Evolutionary conservation across 2,888 invertebrate genomes (phyloP).

Genomic region (Drosophila paucipuncta): DNA sequence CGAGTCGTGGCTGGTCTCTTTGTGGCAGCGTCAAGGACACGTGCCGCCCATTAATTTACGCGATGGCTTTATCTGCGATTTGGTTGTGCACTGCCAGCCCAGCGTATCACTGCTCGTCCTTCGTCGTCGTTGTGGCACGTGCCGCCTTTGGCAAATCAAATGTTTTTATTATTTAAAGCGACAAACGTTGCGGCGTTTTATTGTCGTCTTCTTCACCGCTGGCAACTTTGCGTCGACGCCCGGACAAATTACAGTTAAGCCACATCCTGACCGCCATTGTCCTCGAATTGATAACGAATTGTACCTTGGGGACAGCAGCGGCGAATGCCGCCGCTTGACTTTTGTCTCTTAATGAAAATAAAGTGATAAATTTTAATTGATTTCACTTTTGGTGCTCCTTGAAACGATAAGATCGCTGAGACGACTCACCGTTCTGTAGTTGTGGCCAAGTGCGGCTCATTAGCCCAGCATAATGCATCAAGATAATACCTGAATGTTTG

Average conservation of each 20-base stretch:
- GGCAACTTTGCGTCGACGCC: conserved; percentile 34
- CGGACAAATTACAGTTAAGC: conserved; percentile 77
- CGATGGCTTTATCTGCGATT: conserved; percentile 75
- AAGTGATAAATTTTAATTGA: conserved; percentile 80
- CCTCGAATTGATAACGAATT: conserved; percentile 76
- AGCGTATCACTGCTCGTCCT: conserved; percentile 15
- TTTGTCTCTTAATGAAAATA: conserved; percentile 68
- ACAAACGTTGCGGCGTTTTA: conserved; percentile 73
- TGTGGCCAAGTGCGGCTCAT: conserved; percentile 57
- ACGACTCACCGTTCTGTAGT: conserved; percentile 5
- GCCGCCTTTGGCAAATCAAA: conserved; percentile 78
- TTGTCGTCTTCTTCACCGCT: conserved; percentile 57
- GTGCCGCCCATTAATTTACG: conserved; percentile 84
- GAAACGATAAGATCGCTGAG: conserved; percentile 52
- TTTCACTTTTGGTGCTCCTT: conserved; percentile 56
- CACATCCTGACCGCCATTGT: conserved; percentile 81
- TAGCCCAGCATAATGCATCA: conserved; percentile 71
- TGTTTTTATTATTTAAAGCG: conserved; percentile 82
- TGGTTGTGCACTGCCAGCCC: conserved; percentile 69
- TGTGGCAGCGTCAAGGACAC: conserved; percentile 66
- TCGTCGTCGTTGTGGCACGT: conserved; percentile 64
- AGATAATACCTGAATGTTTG: conserved; percentile 67
- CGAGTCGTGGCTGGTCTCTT: conserved; percentile 24
- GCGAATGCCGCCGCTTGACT: conserved; percentile 11
- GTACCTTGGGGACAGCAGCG: conserved; percentile 71